Evolutionary conservation across 2,888 invertebrate species (phyloP).

Genomic region (Pammene aurita): DNA sequence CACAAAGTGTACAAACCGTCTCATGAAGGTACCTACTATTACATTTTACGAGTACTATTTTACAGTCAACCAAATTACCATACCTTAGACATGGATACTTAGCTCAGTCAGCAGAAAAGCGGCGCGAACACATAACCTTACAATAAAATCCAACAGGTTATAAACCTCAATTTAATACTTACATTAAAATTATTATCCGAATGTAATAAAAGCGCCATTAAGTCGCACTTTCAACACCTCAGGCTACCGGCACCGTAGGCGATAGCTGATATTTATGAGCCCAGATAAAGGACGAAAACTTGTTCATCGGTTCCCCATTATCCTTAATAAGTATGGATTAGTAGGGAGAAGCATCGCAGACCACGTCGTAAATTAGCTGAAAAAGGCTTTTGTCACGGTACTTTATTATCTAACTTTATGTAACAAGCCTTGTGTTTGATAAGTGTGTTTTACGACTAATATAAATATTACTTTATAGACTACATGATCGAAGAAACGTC

Average conservation of each 20-base stretch:
- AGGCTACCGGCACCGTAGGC: constrained; percentile 57
- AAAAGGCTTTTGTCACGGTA: constrained; percentile 72
- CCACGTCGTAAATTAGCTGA: constrained; percentile 71
- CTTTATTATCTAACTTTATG: constrained; percentile 72
- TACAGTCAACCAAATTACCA: neutral
- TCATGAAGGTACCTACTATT: neutral
- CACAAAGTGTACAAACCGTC: neutral
- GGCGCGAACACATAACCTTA: constrained; percentile 51
- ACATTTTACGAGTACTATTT: neutral
- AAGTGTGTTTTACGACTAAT: constrained; percentile 71
- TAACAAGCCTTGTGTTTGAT: constrained; percentile 65
- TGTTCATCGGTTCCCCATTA: constrained; percentile 80
- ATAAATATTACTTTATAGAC: constrained; percentile 58
- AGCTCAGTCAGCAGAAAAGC: constrained; percentile 39
- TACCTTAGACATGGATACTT: neutral
- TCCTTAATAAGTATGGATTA: constrained; percentile 82
- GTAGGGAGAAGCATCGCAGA: constrained; percentile 67
- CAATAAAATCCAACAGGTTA: constrained; percentile 57
- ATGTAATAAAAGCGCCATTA: constrained; percentile 67
- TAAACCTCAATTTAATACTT: constrained; percentile 52
- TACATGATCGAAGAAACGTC: constrained; percentile 61
- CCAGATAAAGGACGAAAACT: constrained; percentile 77
- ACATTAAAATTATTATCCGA: constrained; percentile 62
- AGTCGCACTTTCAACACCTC: constrained; percentile 72
- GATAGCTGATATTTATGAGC: constrained; percentile 70